phyloP scores from a whole-genome alignment of 2,888 invertebrate species.

The Amblyjoppa fuscipennis region DNA sequence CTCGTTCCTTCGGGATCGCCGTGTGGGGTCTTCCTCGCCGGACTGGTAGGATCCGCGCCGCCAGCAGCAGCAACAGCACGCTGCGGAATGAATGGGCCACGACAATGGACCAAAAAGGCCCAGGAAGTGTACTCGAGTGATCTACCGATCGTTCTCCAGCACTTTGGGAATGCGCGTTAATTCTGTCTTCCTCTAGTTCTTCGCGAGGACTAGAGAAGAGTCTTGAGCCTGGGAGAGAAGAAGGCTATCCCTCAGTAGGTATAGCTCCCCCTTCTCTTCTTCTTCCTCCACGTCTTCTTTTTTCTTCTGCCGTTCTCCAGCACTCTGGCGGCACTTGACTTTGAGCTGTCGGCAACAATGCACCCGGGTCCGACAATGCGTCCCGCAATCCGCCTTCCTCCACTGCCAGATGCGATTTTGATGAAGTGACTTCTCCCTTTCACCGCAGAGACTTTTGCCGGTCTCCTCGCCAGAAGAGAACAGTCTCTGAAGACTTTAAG shows the following conservation, averaged over 20 bases:
- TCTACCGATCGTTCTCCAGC: slow-evolving; percentile 77
- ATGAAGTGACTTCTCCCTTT: slow-evolving; percentile 78
- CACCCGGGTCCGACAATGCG: slow-evolving; percentile 74
- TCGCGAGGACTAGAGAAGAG: slow-evolving; percentile 67
- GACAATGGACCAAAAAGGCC: slow-evolving; percentile 74
- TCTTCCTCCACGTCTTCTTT: slow-evolving; percentile 62
- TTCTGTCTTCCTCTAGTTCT: slow-evolving; percentile 67
- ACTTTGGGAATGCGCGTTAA: slow-evolving; percentile 69
- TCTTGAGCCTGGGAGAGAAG: slow-evolving; percentile 31
- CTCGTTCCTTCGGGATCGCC: slow-evolving; percentile 77
- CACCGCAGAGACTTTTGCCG: slow-evolving; percentile 41
- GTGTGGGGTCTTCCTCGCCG: slow-evolving; percentile 81
- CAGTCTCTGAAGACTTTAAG: slow-evolving; percentile 47
- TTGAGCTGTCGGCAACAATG: slow-evolving; percentile 77
- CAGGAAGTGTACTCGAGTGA: slow-evolving; percentile 83
- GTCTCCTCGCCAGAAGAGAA: slow-evolving; percentile 16
- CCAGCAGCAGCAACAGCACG: slow-evolving; percentile 73
- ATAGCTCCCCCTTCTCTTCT: slow-evolving; percentile 46
- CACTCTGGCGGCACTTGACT: slow-evolving; percentile 80
- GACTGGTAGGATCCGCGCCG: slow-evolving; percentile 71
- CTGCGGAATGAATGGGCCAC: slow-evolving; percentile 73
- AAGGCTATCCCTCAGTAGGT: slow-evolving; percentile 56
- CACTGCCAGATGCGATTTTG: slow-evolving; percentile 79
- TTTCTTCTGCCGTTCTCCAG: slow-evolving; percentile 46
- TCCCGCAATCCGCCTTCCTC: slow-evolving; percentile 74